Evolutionary conservation across 2,797 vertebrate genomes (phyloP), one percentile per base, ranked within the genome.

Genomic region (Zalophus californianus): DNA sequence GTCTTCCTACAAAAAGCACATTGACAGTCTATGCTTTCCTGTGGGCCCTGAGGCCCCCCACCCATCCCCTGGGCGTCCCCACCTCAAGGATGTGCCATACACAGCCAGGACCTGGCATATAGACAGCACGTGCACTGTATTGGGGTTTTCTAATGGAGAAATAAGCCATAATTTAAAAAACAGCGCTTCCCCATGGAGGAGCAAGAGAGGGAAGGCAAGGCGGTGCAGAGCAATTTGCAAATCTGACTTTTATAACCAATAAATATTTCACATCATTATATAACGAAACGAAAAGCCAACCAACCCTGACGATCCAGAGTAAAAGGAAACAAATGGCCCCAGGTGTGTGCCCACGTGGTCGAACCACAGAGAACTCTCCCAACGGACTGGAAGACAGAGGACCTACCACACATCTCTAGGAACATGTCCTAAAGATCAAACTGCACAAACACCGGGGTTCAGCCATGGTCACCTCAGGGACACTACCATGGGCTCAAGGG

Each of bases 1-100:
- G 99, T 96, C 97, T 99, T 54, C 98, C 99, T 99, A 97, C 75
- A 97, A n/a, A 97, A 77, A 94, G 27, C 52, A 97, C 77, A 27
- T 8, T 3, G 18, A 62, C 8, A 10, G 58, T 21, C 8, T 6
- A 20, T 4, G 54, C 56, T 4, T 8, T 3, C 0, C 3, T 1
- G 4, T 1, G 7, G 0, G 44, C 12, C 73, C 72, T 0, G 27
- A 25, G 11, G 52, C 3, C 25, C 73, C 48, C 23, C 3, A 3
- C 72, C 21, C 29, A 0, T 0, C 44, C 70, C 70, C 12, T 6
- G 21, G 35, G 25, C 1, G 4, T 27, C 14, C 62, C 44, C 54
- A 44, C 4, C 3, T 16, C 4, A 1, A 12, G 35, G 48, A 41
- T 0, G 7, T 0, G 0, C 41, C 23, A 0, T 12, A 11, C n/a